Evolutionary conservation across 2,888 invertebrate species (phyloP).

Genomic region (Nephrotoma flavescens): DNA sequence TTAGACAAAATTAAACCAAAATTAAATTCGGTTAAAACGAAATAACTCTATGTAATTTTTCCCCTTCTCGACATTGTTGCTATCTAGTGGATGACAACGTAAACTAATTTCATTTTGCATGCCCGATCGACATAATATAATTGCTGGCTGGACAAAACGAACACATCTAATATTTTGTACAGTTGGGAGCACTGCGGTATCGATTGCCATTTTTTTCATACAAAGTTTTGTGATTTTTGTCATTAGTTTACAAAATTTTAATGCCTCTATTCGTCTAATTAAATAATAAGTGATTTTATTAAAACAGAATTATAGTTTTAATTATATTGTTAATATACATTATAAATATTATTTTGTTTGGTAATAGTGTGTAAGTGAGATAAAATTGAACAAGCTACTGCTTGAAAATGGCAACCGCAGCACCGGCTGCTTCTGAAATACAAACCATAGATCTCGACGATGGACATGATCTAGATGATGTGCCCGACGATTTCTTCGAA

Average conservation of each 20-base stretch:
- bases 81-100: too few species aligned
- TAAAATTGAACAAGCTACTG: not conserved
- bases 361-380: not conserved
- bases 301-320: not conserved
- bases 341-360: not conserved
- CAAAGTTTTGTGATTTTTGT: not conserved
- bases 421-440: not conserved
- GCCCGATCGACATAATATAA: too few species aligned
- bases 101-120: too few species aligned
- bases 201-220: not conserved
- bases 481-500: conserved; percentile 1
- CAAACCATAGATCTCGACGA: not conserved
- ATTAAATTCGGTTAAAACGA: too few species aligned
- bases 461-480: not conserved
- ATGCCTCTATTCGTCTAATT: not conserved
- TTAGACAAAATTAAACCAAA: too few species aligned
- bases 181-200: not conserved
- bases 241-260: not conserved
- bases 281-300: not conserved
- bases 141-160: too few species aligned
- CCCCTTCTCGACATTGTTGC: too few species aligned
- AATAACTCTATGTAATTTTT: too few species aligned
- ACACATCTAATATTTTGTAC: too few species aligned
- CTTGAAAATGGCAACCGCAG: not conserved
- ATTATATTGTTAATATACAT: not conserved